A percentile compares a stretch with the other conserved stretches of the same genome.
phyloP scores from a whole-genome alignment of 2,113 vertebrate species.

The Brachyhypopomus occidentalis region DNA sequence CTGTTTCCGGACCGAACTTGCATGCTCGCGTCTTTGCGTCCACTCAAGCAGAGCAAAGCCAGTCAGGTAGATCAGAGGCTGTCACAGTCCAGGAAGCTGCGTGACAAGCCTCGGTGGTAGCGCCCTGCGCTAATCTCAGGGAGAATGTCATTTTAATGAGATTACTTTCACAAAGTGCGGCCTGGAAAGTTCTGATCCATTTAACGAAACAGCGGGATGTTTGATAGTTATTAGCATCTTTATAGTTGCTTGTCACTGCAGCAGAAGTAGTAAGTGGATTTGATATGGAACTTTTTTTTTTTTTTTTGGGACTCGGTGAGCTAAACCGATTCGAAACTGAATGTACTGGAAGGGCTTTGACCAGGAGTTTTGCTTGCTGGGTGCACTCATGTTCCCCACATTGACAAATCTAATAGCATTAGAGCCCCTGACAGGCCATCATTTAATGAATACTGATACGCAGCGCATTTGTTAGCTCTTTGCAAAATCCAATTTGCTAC shows the following conservation, averaged over 20 bases:
- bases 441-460: conserved; percentile 42
- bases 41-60: not conserved
- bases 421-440: conserved; percentile 12
- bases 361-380: not conserved
- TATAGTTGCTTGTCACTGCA: conserved; percentile 15
- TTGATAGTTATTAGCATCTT: conserved; percentile 18
- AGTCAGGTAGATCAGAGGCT: conserved; percentile 10
- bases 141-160: conserved; percentile 20
- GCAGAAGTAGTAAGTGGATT: not conserved
- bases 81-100: not conserved
- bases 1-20: conserved; percentile 12
- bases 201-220: conserved; percentile 29
- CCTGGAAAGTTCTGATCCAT: conserved; percentile 16
- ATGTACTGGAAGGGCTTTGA: not conserved
- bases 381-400: not conserved
- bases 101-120: not conserved
- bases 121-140: not conserved
- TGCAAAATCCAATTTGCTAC: conserved; percentile 54
- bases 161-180: conserved; percentile 13
- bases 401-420: conserved; percentile 1
- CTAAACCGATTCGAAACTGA: not conserved
- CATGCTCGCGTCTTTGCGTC: not conserved
- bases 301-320: too few relatives aligned
- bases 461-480: conserved; percentile 34
- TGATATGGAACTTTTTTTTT: not conserved